These are phyloP conservation scores for Tapirus terrestris DNA, from an alignment of 2,113 vertebrate species.

Conservation along the genomic window DNA sequence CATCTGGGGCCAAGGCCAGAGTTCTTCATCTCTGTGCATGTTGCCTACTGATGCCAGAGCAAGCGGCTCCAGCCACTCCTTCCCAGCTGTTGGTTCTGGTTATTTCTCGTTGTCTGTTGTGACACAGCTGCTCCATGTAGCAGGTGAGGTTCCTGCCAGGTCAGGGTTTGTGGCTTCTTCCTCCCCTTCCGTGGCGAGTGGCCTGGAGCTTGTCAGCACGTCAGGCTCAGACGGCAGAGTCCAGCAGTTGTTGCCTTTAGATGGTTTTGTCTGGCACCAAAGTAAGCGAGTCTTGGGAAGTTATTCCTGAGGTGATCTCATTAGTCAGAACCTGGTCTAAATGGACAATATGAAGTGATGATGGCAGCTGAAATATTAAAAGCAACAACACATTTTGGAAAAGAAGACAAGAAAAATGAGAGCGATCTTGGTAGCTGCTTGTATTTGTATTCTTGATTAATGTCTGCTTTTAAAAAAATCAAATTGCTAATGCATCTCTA, in stretches of 20 bases:
- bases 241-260: slow-evolving; percentile 37
- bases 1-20: not conserved
- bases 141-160: slow-evolving; percentile 77
- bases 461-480: slow-evolving; percentile 36
- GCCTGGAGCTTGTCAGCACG: slow-evolving; percentile 68
- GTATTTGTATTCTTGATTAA: slow-evolving; percentile 66
- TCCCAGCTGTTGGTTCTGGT: slow-evolving; percentile 50
- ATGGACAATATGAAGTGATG: not conserved
- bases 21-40: not conserved
- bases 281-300: slow-evolving; percentile 58
- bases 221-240: slow-evolving; percentile 59
- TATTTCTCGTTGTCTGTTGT: slow-evolving; percentile 72
- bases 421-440: not conserved
- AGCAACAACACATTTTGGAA: slow-evolving; percentile 28
- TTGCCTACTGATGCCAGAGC: not conserved
- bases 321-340: slow-evolving; percentile 58
- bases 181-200: slow-evolving; percentile 54
- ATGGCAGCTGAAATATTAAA: slow-evolving; percentile 56
- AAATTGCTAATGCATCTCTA: slow-evolving; percentile 63
- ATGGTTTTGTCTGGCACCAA: slow-evolving; percentile 55
- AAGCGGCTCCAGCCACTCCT: not conserved
- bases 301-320: slow-evolving; percentile 47
- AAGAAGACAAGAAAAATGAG: slow-evolving; percentile 60
- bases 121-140: slow-evolving; percentile 72
- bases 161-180: slow-evolving; percentile 67